phyloP scores from a whole-genome alignment of 2,888 invertebrate genomes.

The Hanleya hanleyi region DNA sequence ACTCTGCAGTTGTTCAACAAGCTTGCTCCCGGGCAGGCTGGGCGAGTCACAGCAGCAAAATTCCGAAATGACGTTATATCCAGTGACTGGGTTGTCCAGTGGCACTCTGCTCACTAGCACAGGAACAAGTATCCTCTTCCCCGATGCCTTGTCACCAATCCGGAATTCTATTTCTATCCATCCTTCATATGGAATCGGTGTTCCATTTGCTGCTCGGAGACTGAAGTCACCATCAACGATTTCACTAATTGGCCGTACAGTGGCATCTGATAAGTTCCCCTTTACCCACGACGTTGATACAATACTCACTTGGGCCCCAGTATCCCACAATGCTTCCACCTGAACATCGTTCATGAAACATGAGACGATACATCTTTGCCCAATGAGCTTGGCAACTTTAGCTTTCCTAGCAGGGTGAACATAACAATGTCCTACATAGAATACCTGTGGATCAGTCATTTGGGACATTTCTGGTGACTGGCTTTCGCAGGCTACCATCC shows the following conservation, averaged over 20 bases:
- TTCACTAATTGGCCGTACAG: background rate
- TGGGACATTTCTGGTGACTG: background rate
- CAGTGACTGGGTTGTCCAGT: background rate
- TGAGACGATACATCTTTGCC: background rate
- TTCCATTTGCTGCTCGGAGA: background rate
- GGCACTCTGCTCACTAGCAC: background rate
- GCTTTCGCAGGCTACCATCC: background rate
- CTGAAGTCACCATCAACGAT: background rate
- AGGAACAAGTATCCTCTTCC: background rate
- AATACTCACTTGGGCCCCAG: conserved; percentile 3
- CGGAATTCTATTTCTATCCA: conserved; percentile 3
- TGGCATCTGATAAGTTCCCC: background rate
- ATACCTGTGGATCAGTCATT: background rate
- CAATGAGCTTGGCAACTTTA: background rate
- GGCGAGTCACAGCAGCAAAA: background rate
- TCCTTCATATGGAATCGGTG: background rate
- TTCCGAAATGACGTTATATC: background rate
- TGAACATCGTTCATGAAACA: background rate
- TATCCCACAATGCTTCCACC: background rate
- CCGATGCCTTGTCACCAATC: background rate
- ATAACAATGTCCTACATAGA: background rate
- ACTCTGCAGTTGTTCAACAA: conserved; percentile 2
- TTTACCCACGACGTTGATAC: background rate
- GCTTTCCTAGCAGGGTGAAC: background rate
- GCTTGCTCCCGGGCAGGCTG: background rate